Evolutionary conservation across 2,797 vertebrate species (phyloP).

Genomic region (Notamacropus eugenii): DNA sequence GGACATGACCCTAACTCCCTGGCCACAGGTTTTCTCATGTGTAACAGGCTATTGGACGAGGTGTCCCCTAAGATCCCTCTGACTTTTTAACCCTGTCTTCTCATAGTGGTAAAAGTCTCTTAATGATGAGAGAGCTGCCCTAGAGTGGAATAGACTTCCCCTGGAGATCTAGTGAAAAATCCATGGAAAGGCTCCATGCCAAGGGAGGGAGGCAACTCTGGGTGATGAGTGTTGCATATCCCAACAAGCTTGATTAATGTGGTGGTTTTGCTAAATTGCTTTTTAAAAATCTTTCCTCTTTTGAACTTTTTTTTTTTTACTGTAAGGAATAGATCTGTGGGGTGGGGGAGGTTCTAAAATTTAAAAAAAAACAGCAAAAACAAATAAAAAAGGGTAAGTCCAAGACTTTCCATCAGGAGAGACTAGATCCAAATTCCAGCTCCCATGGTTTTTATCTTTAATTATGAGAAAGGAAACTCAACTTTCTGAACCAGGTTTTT

Average conservation of each 20-base stretch:
- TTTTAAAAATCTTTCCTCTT: not conserved
- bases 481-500: not conserved
- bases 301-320: not conserved
- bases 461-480: not conserved
- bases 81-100: not conserved
- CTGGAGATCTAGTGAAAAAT: too few species aligned
- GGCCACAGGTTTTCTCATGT: not conserved
- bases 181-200: not conserved
- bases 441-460: not conserved
- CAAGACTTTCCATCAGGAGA: not conserved
- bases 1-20: not conserved
- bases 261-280: not conserved
- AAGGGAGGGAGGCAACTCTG: not conserved
- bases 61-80: not conserved
- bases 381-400: not conserved
- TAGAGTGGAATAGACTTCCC: too few species aligned
- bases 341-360: not conserved
- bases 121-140: too few species aligned
- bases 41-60: not conserved
- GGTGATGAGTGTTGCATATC: not conserved
- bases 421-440: not conserved
- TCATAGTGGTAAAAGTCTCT: too few species aligned
- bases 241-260: not conserved
- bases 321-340: not conserved
- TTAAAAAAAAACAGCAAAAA: not conserved